These are phyloP conservation scores for Baryphthengus martii DNA, from an alignment of 2,113 vertebrate species.

Conservation along the genomic window DNA sequence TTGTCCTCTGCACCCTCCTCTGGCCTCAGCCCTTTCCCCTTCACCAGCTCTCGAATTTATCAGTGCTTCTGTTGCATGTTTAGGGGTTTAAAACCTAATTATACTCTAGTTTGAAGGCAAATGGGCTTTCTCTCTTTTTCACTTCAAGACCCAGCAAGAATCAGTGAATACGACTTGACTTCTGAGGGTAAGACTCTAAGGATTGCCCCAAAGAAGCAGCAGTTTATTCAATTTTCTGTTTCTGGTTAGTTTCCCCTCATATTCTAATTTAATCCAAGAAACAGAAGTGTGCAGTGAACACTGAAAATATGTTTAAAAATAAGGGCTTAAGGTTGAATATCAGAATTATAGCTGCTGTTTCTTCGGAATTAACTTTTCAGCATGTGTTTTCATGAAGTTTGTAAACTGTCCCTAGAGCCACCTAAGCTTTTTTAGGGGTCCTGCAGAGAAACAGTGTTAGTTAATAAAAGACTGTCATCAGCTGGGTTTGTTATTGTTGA, in stretches of 20 bases:
- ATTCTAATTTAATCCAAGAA: background rate
- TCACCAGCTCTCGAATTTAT: background rate
- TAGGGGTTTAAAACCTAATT: background rate
- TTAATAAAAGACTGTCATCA: background rate
- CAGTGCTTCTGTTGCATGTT: background rate
- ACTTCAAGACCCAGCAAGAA: background rate
- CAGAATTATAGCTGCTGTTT: background rate
- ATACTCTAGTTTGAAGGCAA: background rate
- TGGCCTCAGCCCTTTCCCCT: background rate
- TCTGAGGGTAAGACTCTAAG: background rate
- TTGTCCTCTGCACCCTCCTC: background rate
- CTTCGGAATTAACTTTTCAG: background rate
- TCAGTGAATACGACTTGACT: background rate
- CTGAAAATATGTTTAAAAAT: background rate
- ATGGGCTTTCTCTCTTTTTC: slow-evolving; percentile 2
- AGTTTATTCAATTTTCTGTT: slow-evolving; percentile 12
- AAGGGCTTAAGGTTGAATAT: background rate
- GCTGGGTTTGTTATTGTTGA: background rate
- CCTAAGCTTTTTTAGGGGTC: background rate
- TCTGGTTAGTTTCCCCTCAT: background rate
- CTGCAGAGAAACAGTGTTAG: background rate
- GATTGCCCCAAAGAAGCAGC: background rate
- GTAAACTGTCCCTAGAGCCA: background rate
- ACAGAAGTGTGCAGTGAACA: background rate
- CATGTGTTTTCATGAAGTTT: background rate